A percentile compares a stretch with the other conserved stretches of the same genome.
Conservation (phyloP, 1,140 invertebrate genomes). For the Drosophila pseudoananassae region DNA sequence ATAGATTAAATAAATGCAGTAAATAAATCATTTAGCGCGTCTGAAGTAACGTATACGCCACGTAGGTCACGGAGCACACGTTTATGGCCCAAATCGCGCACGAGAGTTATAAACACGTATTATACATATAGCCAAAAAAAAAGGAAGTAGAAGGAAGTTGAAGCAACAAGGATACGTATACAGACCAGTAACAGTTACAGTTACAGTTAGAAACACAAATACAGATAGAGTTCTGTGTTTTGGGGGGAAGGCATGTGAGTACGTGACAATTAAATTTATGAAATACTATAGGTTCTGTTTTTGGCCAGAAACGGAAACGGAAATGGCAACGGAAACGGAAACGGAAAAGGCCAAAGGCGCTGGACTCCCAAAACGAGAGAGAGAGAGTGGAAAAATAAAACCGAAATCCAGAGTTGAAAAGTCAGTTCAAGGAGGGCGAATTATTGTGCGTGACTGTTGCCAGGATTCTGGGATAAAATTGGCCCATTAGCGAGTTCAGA, state of each 20-base stretch:
- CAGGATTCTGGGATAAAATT: conserved; percentile 38
- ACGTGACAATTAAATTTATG: conserved; percentile 83
- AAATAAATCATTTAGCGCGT: conserved; percentile 72
- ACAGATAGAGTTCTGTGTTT: neutral
- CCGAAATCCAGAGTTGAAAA: conserved; percentile 38
- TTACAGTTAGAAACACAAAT: neutral
- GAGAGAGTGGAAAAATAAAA: no score
- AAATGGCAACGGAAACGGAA: conserved; percentile 10
- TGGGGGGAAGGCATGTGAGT: conserved; percentile 26
- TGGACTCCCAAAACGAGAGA: neutral
- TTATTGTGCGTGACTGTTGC: conserved; percentile 63
- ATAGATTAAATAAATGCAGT: conserved; percentile 73
- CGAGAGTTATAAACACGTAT: conserved; percentile 76
- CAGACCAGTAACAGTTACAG: conserved; percentile 5
- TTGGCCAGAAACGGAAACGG: conserved; percentile 4
- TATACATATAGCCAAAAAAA: conserved; percentile 44
- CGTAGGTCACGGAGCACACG: conserved; percentile 44
- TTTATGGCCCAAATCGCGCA: conserved; percentile 59
- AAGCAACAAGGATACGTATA: conserved; percentile 5
- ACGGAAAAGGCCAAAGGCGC: conserved; percentile 10
- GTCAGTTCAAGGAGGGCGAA: conserved; percentile 41
- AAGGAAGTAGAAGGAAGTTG: neutral
- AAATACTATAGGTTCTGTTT: conserved; percentile 45
- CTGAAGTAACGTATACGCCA: conserved; percentile 52
- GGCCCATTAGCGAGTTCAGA: conserved; percentile 50